A percentile compares a stretch with the other conserved stretches of the same genome.
Conservation (phyloP, 2,888 invertebrate species). For the Argynnis bischoffii region DNA sequence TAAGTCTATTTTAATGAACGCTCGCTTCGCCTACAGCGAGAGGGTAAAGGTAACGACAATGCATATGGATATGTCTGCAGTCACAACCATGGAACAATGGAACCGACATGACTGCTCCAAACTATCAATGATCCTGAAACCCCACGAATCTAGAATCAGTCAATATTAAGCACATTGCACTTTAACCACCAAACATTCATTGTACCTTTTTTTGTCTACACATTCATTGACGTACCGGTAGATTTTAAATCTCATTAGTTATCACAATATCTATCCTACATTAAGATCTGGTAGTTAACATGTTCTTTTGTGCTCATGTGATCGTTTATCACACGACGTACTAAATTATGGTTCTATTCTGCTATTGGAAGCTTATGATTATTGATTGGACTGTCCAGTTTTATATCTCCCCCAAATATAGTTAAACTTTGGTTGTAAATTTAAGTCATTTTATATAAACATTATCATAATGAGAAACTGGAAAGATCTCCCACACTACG, state of each 20-base stretch:
- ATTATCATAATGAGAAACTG: constrained; percentile 21
- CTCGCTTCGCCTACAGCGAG: constrained; percentile 34
- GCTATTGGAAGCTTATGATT: constrained; percentile 47
- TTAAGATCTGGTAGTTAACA: constrained; percentile 76
- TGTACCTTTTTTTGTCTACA: constrained; percentile 72
- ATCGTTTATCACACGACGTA: constrained; percentile 40
- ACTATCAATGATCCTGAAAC: constrained; percentile 43
- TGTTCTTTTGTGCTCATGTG: constrained; percentile 73
- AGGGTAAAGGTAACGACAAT: constrained; percentile 42
- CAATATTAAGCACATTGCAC: constrained; percentile 68
- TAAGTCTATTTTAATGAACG: constrained; percentile 37
- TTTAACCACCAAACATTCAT: constrained; percentile 69
- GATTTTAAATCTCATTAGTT: constrained; percentile 78
- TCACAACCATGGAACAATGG: constrained; percentile 73
- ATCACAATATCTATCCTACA: constrained; percentile 80
- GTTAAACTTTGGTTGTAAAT: constrained; percentile 33
- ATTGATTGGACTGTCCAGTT: constrained; percentile 34
- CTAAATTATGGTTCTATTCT: constrained; percentile 46
- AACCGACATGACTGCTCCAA: constrained; percentile 59
- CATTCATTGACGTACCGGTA: constrained; percentile 69
- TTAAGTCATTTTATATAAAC: constrained; percentile 22
- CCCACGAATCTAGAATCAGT: constrained; percentile 60
- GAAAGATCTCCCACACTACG: constrained; percentile 27
- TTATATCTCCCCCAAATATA: constrained; percentile 17
- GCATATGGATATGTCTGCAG: constrained; percentile 73